Conservation (phyloP, 2,797 vertebrate genomes). For the Muscicapa comitata region DNA sequence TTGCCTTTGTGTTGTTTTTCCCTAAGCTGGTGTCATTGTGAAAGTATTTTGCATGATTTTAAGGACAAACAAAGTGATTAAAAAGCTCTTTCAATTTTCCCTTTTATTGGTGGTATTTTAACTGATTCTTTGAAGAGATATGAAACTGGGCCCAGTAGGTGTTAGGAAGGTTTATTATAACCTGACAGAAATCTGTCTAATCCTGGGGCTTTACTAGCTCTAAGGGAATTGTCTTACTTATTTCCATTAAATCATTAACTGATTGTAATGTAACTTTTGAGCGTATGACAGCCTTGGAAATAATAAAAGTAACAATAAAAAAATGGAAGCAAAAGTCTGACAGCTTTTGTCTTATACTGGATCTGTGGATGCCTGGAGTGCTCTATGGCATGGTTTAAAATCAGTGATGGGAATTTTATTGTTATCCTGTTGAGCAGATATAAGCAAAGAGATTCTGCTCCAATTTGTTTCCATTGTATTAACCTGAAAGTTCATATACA, state of each 20-base stretch:
- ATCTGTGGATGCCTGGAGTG: neutral
- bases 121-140: conserved; percentile 63
- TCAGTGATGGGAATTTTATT: neutral
- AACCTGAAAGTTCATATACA: neutral
- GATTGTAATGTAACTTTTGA: conserved; percentile 56
- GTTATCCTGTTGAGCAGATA: neutral
- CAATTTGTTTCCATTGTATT: neutral
- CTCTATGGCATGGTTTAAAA: neutral
- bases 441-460: neutral
- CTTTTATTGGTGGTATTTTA: conserved; percentile 28
- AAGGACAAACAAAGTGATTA: conserved; percentile 37
- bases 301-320: conserved; percentile 36
- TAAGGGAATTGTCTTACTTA: conserved; percentile 66
- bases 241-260: conserved; percentile 68
- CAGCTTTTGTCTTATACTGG: neutral
- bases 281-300: conserved; percentile 23
- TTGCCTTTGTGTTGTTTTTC: conserved; percentile 6
- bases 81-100: conserved; percentile 25
- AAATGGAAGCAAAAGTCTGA: neutral
- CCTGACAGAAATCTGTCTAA: conserved; percentile 68
- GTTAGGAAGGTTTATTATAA: conserved; percentile 72
- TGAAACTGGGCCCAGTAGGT: conserved; percentile 73
- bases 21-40: neutral
- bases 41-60: conserved; percentile 36
- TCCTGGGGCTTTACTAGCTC: conserved; percentile 62